These are phyloP conservation scores for Cuniculus paca DNA, from an alignment of 2,797 vertebrate species.

Conservation along the genomic window DNA sequence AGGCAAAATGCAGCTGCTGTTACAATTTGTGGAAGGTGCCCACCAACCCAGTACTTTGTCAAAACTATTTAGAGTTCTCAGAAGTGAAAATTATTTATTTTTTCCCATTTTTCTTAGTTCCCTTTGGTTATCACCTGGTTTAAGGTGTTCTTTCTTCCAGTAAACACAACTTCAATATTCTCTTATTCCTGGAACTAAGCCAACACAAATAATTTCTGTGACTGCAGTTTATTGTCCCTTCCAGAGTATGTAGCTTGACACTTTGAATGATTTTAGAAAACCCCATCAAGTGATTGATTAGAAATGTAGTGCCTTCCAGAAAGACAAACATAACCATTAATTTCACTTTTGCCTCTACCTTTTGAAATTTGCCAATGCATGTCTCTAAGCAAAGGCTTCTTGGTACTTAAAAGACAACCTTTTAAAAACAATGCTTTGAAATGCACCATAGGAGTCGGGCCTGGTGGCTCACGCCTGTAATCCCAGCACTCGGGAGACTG, in stretches of 20 bases:
- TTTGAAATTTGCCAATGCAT: conserved; percentile 17
- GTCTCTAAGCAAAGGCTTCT: neutral
- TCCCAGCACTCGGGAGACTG: too few species aligned
- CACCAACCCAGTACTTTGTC: neutral
- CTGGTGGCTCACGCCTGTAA: too few species aligned
- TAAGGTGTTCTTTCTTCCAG: conserved; percentile 53
- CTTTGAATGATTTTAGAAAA: conserved; percentile 60
- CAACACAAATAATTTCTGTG: conserved; percentile 59
- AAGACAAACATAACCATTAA: conserved; percentile 13
- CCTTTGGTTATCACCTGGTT: conserved; percentile 8
- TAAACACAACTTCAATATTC: conserved; percentile 9
- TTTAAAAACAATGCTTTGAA: conserved; percentile 43
- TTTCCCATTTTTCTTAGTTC: neutral
- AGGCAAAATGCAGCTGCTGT: neutral
- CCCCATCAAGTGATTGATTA: neutral
- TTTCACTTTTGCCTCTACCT: conserved; percentile 35
- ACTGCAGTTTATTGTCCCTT: conserved; percentile 23
- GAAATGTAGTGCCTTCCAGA: conserved; percentile 10
- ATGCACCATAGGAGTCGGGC: too few species aligned
- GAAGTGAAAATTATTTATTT: neutral
- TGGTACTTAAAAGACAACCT: conserved; percentile 25
- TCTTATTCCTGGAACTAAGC: conserved; percentile 36
- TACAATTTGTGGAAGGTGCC: neutral
- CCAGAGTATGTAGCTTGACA: conserved; percentile 18
- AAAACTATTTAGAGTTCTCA: neutral